These are phyloP conservation scores for Montifringilla adamsi DNA, from an alignment of 2,113 vertebrate genomes.

Conservation along the genomic window DNA sequence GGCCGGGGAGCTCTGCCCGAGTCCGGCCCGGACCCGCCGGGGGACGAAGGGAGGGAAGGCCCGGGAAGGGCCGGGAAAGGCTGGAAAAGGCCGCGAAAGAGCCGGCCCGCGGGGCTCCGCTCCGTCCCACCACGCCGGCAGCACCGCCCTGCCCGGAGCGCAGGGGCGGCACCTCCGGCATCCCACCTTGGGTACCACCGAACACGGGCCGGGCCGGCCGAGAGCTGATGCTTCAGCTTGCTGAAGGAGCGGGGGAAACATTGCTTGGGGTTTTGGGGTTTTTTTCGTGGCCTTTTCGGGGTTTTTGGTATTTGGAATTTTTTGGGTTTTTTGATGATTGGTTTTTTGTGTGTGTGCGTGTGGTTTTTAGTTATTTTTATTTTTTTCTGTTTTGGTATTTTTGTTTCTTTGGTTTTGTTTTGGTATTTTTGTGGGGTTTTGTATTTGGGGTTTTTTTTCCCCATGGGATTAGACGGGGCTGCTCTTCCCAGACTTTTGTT, in stretches of 20 bases:
- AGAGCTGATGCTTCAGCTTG: fast-evolving
- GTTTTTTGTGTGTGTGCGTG: too few species aligned
- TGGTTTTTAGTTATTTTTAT: neutral
- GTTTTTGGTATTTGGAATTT: too few species aligned
- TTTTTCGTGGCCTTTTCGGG: neutral
- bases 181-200: fast-evolving
- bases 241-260: neutral
- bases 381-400: too few species aligned
- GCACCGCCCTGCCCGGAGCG: neutral
- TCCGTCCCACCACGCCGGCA: neutral
- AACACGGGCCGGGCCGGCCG: fast-evolving
- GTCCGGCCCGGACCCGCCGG: neutral
- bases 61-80: neutral
- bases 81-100: neutral
- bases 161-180: fast-evolving
- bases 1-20: neutral
- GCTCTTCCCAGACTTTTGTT: neutral
- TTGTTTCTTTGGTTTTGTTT: neutral
- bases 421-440: neutral
- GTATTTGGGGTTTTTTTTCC: fast-evolving
- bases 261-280: fast-evolving
- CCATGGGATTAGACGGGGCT: neutral
- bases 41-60: neutral
- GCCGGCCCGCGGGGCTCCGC: neutral
- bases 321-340: too few species aligned